phyloP scores from a whole-genome alignment of 1,140 invertebrate genomes.

The Diachasmimorpha longicaudata region DNA sequence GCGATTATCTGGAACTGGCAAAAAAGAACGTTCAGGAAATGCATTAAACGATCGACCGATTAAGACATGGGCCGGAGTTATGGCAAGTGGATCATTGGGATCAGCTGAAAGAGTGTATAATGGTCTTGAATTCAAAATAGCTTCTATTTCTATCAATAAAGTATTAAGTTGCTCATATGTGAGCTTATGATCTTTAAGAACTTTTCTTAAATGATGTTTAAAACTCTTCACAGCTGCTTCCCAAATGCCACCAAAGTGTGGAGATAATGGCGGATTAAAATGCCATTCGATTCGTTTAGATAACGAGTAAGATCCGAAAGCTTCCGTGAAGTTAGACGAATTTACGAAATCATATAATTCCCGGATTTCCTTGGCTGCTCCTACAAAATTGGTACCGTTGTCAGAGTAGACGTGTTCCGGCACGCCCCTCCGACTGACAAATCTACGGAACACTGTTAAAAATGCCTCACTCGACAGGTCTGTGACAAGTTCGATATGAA shows the following conservation, averaged over 20 bases:
- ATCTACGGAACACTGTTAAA: slow-evolving; percentile 37
- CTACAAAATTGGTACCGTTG: slow-evolving; percentile 32
- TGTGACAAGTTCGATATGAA: neutral
- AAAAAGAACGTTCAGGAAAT: neutral
- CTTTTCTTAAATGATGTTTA: neutral
- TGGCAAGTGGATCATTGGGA: too few relatives aligned
- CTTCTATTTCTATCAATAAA: too few relatives aligned
- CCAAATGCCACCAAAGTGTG: slow-evolving; percentile 47
- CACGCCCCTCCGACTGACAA: slow-evolving; percentile 33
- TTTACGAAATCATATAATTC: neutral
- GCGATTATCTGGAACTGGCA: neutral
- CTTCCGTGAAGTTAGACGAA: neutral
- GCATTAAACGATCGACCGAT: too few relatives aligned
- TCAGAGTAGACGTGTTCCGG: slow-evolving; percentile 17
- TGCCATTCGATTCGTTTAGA: neutral
- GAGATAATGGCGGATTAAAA: too few relatives aligned
- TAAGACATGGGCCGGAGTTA: too few relatives aligned
- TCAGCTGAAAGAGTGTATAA: too few relatives aligned
- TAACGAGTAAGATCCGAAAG: neutral
- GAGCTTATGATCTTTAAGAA: too few relatives aligned
- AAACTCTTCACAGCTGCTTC: too few relatives aligned
- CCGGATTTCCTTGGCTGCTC: slow-evolving; percentile 16
- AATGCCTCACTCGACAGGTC: slow-evolving; percentile 31
- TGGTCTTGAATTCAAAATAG: too few relatives aligned
- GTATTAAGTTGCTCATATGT: too few relatives aligned